phyloP scores from a whole-genome alignment of 2,113 vertebrate genomes.

The Speoplatyrhinus poulsoni region DNA sequence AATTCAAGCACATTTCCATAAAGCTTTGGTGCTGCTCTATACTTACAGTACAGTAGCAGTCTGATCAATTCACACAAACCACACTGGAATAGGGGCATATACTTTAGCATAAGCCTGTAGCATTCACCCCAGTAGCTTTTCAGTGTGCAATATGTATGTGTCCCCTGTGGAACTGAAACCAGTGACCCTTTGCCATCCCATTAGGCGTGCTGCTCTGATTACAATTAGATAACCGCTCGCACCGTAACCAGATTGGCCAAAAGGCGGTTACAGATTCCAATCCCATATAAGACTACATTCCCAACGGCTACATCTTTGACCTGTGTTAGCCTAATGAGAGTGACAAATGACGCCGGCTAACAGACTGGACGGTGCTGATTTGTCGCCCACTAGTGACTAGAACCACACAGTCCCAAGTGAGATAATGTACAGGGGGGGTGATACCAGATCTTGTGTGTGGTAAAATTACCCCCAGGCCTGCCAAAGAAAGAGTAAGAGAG shows the following conservation, averaged over 20 bases:
- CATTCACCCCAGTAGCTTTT: slow-evolving; percentile 5
- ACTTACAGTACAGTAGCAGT: background rate
- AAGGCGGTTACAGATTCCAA: slow-evolving; percentile 10
- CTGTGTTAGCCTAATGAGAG: slow-evolving; percentile 28
- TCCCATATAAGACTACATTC: background rate
- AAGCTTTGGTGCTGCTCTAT: slow-evolving; percentile 17
- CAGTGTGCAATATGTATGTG: background rate
- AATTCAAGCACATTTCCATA: slow-evolving; percentile 6
- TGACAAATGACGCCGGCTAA: slow-evolving; percentile 32
- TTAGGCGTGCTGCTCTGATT: slow-evolving; percentile 13
- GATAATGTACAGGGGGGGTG: slow-evolving; percentile 44
- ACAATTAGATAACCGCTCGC: background rate
- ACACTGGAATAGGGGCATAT: background rate
- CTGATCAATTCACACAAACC: background rate
- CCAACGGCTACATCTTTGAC: slow-evolving; percentile 25
- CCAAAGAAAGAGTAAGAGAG: background rate
- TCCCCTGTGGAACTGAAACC: background rate
- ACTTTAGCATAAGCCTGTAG: background rate
- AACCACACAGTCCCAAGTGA: slow-evolving; percentile 28
- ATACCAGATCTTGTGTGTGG: slow-evolving; percentile 53
- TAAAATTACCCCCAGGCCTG: slow-evolving; percentile 56
- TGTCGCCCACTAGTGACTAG: slow-evolving; percentile 35
- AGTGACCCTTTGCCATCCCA: background rate
- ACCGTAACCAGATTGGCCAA: slow-evolving; percentile 8
- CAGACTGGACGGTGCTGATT: slow-evolving; percentile 32